phyloP scores from a whole-genome alignment of 2,797 vertebrate genomes.

The Falco berigora region DNA sequence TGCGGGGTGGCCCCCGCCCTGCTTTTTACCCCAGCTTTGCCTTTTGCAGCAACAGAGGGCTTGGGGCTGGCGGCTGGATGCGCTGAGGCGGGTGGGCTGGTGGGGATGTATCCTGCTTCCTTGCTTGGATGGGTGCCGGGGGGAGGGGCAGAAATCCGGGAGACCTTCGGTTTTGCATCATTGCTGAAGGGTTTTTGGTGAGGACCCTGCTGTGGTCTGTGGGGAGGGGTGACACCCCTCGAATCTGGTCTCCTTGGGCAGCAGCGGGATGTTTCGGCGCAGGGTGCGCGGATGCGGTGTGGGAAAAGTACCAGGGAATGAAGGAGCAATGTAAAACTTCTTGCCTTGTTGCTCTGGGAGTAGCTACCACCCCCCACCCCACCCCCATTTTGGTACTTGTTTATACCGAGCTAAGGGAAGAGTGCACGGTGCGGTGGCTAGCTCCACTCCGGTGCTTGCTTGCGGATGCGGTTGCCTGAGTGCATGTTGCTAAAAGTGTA shows the following conservation, averaged over 20 bases:
- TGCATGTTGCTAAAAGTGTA: neutral
- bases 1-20: no score
- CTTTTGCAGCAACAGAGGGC: neutral
- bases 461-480: neutral
- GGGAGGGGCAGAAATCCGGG: no score
- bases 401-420: rapidly evolving
- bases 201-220: rapidly evolving
- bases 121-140: no score
- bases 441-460: neutral
- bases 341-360: neutral
- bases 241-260: neutral
- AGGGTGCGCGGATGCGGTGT: rapidly evolving
- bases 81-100: neutral
- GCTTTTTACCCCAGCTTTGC: rapidly evolving
- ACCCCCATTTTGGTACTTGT: neutral
- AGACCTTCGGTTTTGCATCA: rapidly evolving
- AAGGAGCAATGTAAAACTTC: rapidly evolving
- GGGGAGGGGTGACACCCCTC: neutral
- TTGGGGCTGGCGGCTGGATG: neutral
- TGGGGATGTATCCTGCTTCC: neutral
- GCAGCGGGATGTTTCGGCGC: neutral
- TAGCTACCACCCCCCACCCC: rapidly evolving
- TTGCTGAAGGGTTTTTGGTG: rapidly evolving
- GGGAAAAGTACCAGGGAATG: rapidly evolving
- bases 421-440: neutral